These are phyloP conservation scores for Kryptopterus vitreolus DNA, from an alignment of 2,797 vertebrate genomes.

Conservation along the genomic window DNA sequence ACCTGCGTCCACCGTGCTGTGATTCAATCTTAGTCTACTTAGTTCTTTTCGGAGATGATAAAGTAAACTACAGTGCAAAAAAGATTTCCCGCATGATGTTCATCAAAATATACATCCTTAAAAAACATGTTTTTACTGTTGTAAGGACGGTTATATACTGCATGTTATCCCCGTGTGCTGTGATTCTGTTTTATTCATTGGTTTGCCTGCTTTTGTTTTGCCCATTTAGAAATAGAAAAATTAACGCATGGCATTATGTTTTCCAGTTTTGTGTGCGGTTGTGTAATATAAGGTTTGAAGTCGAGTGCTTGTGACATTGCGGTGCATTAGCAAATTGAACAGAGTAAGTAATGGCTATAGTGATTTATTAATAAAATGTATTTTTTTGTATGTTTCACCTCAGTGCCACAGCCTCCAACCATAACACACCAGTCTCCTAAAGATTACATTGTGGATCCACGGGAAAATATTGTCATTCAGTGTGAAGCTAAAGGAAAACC, in stretches of 20 bases:
- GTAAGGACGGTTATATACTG: neutral
- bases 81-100: slow-evolving; percentile 3
- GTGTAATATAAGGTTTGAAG: neutral
- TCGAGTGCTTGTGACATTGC: slow-evolving; percentile 8
- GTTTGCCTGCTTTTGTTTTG: slow-evolving; percentile 31
- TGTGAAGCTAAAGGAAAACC: slow-evolving; percentile 97
- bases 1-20: neutral
- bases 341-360: neutral
- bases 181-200: neutral
- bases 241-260: slow-evolving; percentile 11
- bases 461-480: slow-evolving; percentile 93
- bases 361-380: slow-evolving; percentile 14
- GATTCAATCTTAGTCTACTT: neutral
- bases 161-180: slow-evolving; percentile 15
- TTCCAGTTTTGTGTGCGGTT: slow-evolving; percentile 13
- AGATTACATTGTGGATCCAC: slow-evolving; percentile 94
- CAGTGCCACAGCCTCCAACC: slow-evolving; percentile 94
- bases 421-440: slow-evolving; percentile 94
- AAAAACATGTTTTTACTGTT: neutral
- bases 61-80: neutral
- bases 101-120: neutral
- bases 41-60: neutral
- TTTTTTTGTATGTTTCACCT: slow-evolving; percentile 47
- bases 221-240: slow-evolving; percentile 1
- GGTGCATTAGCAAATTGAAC: neutral